Base-by-base conservation (phyloP, 2,113 vertebrate species). In the Terrapene triunguis region DNA sequence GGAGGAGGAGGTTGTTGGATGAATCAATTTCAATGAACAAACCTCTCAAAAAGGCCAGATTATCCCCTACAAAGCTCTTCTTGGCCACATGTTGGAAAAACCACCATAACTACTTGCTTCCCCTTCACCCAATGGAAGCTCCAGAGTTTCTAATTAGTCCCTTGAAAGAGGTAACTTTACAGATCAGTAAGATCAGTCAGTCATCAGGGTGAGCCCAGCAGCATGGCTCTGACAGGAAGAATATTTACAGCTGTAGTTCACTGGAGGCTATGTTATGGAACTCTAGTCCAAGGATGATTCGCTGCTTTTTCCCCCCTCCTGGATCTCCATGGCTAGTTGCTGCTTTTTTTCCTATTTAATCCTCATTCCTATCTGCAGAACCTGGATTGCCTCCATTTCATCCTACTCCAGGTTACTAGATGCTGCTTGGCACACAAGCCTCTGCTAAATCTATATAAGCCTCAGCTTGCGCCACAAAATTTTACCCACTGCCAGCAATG, bases 171-270 rank as follows among this genome's bases (percentile, higher is more conserved):
- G 59, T 79, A n/a, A n/a, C n/a, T n/a, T n/a, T n/a, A n/a, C n/a
- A n/a, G n/a, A n/a, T n/a, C n/a, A n/a, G n/a, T n/a, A 62, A 96
- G 97, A 92, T 84, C 87, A 5, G 54, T 87, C 86, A 94, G 95
- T 96, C 90, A 96, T 97, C 94, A 96, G 59, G 0, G 0, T 69
- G 81, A 47, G 74, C 72, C 92, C 93, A 84, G 93, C 94, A 96
- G 88, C 84, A 88, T 1, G 11, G 90, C 85, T 95, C 80, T 92
- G 92, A 54, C 80, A 95, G 92, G 47, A 89, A 80, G 90, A 96
- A 96, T 96, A 97, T 97, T 97, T 97, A 96, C 96, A 96, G 88
- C 94, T 89, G 84, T 87, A 94, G 80, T 86, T 96, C 95, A 93
- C 94, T 90, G 94, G 10, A 1, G 82, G 95, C 87, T 93, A 62